Percentiles rank a stretch among this genome's conserved stretches.
Evolutionary conservation across 1,140 invertebrate species (phyloP).

Genomic region (Tyrophagus putrescentiae): DNA sequence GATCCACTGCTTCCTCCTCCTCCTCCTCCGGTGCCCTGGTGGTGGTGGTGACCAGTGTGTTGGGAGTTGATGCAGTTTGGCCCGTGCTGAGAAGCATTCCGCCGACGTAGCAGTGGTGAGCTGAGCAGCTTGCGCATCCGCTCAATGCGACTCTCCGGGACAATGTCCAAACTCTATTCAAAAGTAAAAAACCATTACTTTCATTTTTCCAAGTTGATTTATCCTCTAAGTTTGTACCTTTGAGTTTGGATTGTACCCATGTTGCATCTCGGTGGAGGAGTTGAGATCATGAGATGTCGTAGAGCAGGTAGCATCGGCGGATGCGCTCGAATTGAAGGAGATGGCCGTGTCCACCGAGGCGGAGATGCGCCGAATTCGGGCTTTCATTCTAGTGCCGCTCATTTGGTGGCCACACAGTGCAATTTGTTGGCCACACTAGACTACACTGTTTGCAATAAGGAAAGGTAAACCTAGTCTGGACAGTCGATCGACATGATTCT

Average conservation of each 20-base stretch:
- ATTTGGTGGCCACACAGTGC: too few species aligned
- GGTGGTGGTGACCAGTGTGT: not conserved
- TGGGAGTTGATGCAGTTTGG: not conserved
- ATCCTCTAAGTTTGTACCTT: not conserved
- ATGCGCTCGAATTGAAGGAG: conserved; percentile 15
- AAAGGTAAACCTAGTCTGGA: too few species aligned
- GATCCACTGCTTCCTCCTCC: too few species aligned
- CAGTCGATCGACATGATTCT: too few species aligned
- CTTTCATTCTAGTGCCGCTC: too few species aligned
- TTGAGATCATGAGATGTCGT: conserved; percentile 13
- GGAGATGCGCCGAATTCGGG: conserved; percentile 11
- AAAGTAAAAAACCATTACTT: not conserved
- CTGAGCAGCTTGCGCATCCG: conserved; percentile 26
- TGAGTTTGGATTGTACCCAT: conserved; percentile 5
- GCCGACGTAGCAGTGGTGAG: conserved; percentile 27
- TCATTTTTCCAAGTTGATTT: not conserved
- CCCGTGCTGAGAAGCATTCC: conserved; percentile 16
- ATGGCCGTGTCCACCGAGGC: conserved; percentile 17
- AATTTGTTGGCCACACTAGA: too few species aligned
- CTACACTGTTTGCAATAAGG: too few species aligned
- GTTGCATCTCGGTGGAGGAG: not conserved
- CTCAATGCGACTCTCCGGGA: conserved; percentile 27
- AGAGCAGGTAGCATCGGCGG: not conserved
- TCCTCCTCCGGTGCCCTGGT: not conserved
- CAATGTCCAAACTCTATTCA: conserved; percentile 13